Base-by-base conservation (phyloP, 2,888 invertebrate genomes). In the Leucania comma region DNA sequence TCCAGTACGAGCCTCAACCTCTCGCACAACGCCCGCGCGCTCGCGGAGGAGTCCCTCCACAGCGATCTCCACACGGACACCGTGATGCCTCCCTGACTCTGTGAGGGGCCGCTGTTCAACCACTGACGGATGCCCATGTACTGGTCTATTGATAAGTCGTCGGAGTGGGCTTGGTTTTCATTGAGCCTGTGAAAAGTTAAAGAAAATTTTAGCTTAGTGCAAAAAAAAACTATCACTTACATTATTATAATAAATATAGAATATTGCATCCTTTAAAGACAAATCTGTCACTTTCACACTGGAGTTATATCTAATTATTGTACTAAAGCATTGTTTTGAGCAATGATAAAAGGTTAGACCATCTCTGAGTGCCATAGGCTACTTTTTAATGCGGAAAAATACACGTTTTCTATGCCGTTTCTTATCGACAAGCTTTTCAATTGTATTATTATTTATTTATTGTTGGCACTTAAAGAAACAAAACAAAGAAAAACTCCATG, bases 1-100 rank as follows among this genome's bases (percentile, higher is more conserved):
- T 99, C 99, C 51, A 99, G 93, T 57, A 99, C 98, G 0, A 99
- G 96, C 58, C 99, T 96, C 74, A 99, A 96, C 85, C 99, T 98
- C 91, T 99, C 99, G 82, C 99, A 99, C 48, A 99, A 96, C 90
- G 83, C 96, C 81, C 86, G 96, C 48, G 95, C 93, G 1, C 91
- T 90, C 29, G 78, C 82, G 0, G 89, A 96, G 0, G 97, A 97
- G 6, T 97, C 93, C 0, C 96, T 93, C 89, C 97, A 97, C 73
- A 97, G 94, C 63, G 95, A 91, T 58, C 97, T 57, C 72, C 72
- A 72, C 26, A 72, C 72, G 4, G 32, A 32, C 3, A 68, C 96
- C 1, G 61, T 60, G 0, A 70, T 62, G 0, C 68, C 59, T 5
- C 38, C 72, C 3, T 48, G 51, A 1, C 84, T 96, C 96, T 26